A percentile compares a stretch with the other conserved stretches of the same genome.
These are phyloP conservation scores for Campoplex nolae DNA, from an alignment of 2,888 invertebrate species.

Conservation along the genomic window DNA sequence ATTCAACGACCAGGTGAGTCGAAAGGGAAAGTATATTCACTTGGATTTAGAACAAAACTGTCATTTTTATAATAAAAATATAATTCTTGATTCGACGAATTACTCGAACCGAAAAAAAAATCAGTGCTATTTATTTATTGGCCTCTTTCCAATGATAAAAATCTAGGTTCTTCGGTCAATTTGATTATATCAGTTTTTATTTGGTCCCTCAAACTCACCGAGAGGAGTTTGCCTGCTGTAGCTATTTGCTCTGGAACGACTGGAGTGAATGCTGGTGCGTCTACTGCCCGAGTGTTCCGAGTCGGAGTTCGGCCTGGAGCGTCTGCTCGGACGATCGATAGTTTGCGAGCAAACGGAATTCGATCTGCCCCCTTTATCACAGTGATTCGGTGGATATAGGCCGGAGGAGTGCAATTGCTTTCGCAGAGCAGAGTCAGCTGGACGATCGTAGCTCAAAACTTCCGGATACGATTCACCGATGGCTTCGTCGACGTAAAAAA, in stretches of 20 bases:
- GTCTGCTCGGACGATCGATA: slow-evolving; percentile 69
- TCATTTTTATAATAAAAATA: not conserved
- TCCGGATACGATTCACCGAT: slow-evolving; percentile 57
- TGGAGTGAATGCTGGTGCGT: slow-evolving; percentile 77
- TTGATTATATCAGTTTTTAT: not conserved
- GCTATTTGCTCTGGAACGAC: slow-evolving; percentile 78
- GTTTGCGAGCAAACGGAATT: slow-evolving; percentile 70
- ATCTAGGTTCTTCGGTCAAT: not conserved
- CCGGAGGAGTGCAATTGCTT: slow-evolving; percentile 54
- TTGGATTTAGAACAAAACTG: not conserved
- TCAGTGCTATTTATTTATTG: not conserved
- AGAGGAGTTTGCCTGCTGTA: slow-evolving; percentile 79
- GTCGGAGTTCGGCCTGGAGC: slow-evolving; percentile 74
- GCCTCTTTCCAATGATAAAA: not conserved
- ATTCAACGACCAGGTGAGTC: not conserved
- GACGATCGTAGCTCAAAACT: slow-evolving; percentile 54
- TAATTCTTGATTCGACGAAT: not conserved
- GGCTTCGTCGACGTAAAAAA: slow-evolving; percentile 77
- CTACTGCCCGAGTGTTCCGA: slow-evolving; percentile 75
- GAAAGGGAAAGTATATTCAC: not conserved
- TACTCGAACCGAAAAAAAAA: not conserved
- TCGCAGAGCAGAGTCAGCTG: slow-evolving; percentile 56
- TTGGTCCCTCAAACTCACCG: slow-evolving; percentile 74
- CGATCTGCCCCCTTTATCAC: slow-evolving; percentile 62
- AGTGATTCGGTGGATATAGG: slow-evolving; percentile 67